These are phyloP conservation scores for Piscicola geometra DNA, from an alignment of 2,888 invertebrate genomes.

Conservation along the genomic window DNA sequence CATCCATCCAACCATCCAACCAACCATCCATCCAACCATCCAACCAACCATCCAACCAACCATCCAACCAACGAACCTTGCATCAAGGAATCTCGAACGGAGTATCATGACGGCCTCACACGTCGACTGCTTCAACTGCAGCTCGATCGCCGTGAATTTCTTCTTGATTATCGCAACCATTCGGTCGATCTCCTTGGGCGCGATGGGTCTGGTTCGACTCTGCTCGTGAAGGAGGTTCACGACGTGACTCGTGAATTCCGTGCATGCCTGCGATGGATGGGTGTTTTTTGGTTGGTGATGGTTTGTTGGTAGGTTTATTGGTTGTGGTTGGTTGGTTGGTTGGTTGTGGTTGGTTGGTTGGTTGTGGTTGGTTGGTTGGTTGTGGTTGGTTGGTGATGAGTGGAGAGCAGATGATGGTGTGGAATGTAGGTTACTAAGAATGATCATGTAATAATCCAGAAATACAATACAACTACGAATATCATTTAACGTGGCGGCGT, in stretches of 20 bases:
- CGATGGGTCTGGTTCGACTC: slow-evolving; percentile 92
- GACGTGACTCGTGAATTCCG: slow-evolving; percentile 99
- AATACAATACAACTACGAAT: no score
- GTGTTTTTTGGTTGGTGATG: background rate
- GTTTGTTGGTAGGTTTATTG: no score
- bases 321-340: no score
- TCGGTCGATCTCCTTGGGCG: slow-evolving; percentile 91
- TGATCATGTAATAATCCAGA: no score
- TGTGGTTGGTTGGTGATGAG: no score
- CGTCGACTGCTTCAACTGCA: slow-evolving; percentile 94
- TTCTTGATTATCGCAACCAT: slow-evolving; percentile 54
- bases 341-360: no score
- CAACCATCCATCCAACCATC: slow-evolving; percentile 5
- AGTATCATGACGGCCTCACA: slow-evolving; percentile 99
- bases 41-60: background rate
- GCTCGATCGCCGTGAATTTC: slow-evolving; percentile 60
- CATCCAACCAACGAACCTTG: slow-evolving; percentile 59
- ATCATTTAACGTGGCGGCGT: no score
- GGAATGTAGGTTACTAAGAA: no score
- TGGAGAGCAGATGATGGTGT: no score
- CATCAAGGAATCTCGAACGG: slow-evolving; percentile 72
- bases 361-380: no score
- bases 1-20: background rate
- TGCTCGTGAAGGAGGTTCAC: slow-evolving; percentile 94
- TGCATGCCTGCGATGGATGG: slow-evolving; percentile 71